Conservation (phyloP, 2,113 vertebrate genomes). For the Zosterops hypoxanthus region DNA sequence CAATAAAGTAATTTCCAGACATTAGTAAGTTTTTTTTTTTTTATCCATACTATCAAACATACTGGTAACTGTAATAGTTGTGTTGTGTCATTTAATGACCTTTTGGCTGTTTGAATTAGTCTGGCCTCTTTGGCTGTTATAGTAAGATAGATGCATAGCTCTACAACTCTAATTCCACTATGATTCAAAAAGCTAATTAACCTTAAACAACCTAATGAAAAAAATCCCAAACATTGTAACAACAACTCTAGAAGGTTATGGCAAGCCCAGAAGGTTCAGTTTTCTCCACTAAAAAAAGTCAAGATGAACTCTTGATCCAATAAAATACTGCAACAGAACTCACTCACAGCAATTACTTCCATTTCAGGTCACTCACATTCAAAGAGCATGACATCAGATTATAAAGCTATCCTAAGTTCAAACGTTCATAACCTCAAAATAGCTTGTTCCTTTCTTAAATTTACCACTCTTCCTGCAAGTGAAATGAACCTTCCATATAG, state of each 20-base stretch:
- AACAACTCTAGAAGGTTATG: background rate
- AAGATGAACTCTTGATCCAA: background rate
- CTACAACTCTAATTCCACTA: background rate
- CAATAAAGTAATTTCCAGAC: background rate
- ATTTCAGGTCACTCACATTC: background rate
- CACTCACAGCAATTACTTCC: background rate
- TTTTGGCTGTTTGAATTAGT: background rate
- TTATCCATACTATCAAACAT: background rate
- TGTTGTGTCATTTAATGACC: background rate
- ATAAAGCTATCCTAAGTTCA: background rate
- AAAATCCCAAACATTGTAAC: background rate
- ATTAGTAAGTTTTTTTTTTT: background rate
- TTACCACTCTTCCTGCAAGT: background rate
- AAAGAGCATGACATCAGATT: background rate
- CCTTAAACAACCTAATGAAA: background rate
- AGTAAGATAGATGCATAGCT: background rate
- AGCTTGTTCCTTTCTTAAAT: background rate
- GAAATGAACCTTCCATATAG: background rate
- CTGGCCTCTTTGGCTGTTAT: background rate
- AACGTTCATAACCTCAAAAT: background rate
- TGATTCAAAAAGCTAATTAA: background rate
- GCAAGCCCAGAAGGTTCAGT: background rate
- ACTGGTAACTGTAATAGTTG: background rate
- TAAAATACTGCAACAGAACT: background rate
- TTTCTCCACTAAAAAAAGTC: background rate